Percentiles rank a stretch among this genome's conserved stretches.
These are phyloP conservation scores for Epicampocera succincta DNA, from an alignment of 2,888 invertebrate species.

Conservation along the genomic window DNA sequence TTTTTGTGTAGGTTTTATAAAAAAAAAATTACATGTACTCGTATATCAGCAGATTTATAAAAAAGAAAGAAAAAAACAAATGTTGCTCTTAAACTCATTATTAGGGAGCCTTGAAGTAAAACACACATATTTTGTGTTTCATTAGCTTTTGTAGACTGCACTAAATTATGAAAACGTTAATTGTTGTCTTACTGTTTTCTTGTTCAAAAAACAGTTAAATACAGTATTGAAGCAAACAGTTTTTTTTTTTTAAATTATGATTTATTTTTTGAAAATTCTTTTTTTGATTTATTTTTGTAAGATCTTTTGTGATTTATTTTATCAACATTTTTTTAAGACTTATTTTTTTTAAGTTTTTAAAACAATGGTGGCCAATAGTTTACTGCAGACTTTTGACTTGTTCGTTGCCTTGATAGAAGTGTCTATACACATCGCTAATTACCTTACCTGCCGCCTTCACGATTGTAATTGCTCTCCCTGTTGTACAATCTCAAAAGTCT, in stretches of 20 bases:
- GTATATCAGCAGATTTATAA: conserved; percentile 30
- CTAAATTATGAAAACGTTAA: conserved; percentile 41
- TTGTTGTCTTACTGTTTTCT: conserved; percentile 50
- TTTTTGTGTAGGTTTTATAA: conserved; percentile 74
- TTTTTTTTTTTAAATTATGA: conserved; percentile 2
- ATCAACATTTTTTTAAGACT: no score
- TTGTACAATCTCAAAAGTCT: no score
- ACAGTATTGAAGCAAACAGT: conserved; percentile 34
- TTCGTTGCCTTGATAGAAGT: no score
- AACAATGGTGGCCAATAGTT: no score
- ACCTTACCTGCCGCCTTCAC: no score
- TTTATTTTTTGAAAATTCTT: not conserved
- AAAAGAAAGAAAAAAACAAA: no score
- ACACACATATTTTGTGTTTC: conserved; percentile 31
- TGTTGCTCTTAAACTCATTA: conserved; percentile 36
- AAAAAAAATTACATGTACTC: conserved; percentile 27
- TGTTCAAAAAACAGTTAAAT: conserved; percentile 8
- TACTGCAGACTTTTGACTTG: no score
- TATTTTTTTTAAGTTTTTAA: no score
- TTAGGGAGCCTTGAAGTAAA: conserved; percentile 11
- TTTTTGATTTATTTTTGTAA: no score
- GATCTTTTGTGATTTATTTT: no score
- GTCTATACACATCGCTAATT: no score
- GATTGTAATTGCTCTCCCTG: no score
- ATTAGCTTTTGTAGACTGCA: conserved; percentile 23